Evolutionary conservation across 2,797 vertebrate genomes (phyloP).

Genomic region (Sebastolobus alascanus): DNA sequence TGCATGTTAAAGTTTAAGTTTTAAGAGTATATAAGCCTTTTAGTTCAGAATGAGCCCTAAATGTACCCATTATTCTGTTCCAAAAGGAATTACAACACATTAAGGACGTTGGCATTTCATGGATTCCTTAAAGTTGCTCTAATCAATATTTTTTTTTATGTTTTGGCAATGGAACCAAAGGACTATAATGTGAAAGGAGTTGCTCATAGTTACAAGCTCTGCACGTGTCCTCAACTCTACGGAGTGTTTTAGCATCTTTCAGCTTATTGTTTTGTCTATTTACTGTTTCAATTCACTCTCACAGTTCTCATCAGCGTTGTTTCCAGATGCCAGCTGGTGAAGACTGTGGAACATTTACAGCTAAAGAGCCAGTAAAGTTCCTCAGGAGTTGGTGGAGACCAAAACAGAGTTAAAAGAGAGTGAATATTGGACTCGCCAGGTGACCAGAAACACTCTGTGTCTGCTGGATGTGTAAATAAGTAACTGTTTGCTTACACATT

Average conservation of each 20-base stretch:
- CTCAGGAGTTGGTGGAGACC: background rate
- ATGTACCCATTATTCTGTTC: background rate
- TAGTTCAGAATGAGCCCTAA: background rate
- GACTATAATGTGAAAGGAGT: background rate
- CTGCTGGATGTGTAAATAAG: no score
- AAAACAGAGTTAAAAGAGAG: background rate
- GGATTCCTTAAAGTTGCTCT: background rate
- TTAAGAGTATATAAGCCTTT: no score
- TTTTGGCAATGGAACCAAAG: background rate
- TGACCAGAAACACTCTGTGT: no score
- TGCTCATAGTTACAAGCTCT: background rate
- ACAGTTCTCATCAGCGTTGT: background rate
- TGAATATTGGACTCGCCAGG: background rate
- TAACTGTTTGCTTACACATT: background rate
- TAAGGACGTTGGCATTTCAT: no score
- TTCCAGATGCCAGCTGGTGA: no score
- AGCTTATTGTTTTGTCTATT: background rate
- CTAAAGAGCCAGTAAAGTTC: background rate
- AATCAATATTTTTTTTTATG: background rate
- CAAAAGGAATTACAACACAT: background rate
- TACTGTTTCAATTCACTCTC: background rate
- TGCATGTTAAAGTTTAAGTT: no score
- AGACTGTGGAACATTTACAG: no score
- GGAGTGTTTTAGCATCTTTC: background rate
- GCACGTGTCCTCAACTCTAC: background rate